Base-by-base conservation (phyloP, 2,113 vertebrate genomes). In the rabbit (Oryctolagus cuniculus) region DNA sequence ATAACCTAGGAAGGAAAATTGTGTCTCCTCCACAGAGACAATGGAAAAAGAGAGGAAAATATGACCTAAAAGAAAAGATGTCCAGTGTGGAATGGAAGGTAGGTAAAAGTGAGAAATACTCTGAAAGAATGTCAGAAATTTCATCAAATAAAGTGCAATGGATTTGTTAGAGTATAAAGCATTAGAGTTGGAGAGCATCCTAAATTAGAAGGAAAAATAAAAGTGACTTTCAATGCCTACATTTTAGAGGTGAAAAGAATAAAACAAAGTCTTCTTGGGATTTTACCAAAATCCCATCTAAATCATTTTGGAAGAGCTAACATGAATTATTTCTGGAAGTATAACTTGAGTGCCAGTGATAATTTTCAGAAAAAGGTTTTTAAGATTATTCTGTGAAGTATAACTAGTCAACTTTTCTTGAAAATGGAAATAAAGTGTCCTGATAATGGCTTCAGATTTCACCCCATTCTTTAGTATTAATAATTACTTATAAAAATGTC, bases 341-440 rank as follows among this genome's bases (percentile, higher is more conserved):
- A 24, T 51, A 6, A 73, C 24, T 79, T 38, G 21, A 31, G 2
- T 34, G 38, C 34, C 24, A 49, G 31, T 90, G 44, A 69, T 63
- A 49, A 85, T 70, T 92, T 80, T 61, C 38, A 53, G 27, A 61
- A 61, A 79, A 61, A 79, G 3, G 22, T 69, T 88, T 89, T 94
- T 61, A 27, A 88, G 90, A 61, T 74, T 66, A 19, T 24, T 66
- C 13, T 79, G 16, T 61, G 34, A 10, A 38, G 1, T 72, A 34
- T 49, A 66, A 64, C 17, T 63, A 77, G 31, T 34, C 2, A 49
- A 34, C 17, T 58, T 63, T 51, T 63, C 53, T 89, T 64, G 0
- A 58, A 89, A 82, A 83, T 38, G 19, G 11, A 78, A 82, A 64
- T 49, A 13, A 69, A 78, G 5, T 38, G 21, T 66, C 73, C 36